phyloP scores from a whole-genome alignment of 2,797 vertebrate species.

The Ispidina picta region DNA sequence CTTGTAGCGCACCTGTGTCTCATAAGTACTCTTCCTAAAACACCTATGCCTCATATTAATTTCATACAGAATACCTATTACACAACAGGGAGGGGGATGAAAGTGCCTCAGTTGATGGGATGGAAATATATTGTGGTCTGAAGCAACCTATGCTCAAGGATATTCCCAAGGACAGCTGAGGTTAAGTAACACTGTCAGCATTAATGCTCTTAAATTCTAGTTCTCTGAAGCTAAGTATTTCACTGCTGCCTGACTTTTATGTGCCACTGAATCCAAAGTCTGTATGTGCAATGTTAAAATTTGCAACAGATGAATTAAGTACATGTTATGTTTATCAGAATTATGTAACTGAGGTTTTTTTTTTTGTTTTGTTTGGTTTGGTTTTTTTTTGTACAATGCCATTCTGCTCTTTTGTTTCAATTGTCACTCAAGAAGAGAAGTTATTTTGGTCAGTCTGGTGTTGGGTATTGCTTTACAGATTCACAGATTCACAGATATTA shows the following conservation, averaged over 20 bases:
- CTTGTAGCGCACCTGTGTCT: not conserved
- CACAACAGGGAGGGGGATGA: not conserved
- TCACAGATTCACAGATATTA: no score
- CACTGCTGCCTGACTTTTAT: not conserved
- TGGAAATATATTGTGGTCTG: not conserved
- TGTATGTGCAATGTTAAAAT: not conserved
- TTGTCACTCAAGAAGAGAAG: no score
- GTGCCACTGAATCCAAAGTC: not conserved
- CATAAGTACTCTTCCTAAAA: constrained; percentile 2
- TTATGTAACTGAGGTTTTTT: not conserved
- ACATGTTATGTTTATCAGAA: not conserved
- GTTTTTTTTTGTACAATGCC: no score
- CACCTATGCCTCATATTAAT: constrained; percentile 5
- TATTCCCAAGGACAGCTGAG: not conserved
- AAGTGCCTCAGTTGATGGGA: not conserved
- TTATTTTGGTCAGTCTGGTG: no score
- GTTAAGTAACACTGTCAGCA: not conserved
- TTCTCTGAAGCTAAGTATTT: not conserved
- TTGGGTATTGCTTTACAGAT: no score
- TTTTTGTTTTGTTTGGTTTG: no score
- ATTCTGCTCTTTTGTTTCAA: no score
- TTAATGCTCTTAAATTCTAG: not conserved
- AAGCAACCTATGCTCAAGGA: not conserved
- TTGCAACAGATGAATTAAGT: not conserved
- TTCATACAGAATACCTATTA: not conserved